A percentile compares a stretch with the other conserved stretches of the same genome.
These are phyloP conservation scores for Lycocorax pyrrhopterus DNA, from an alignment of 2,113 vertebrate genomes.

Conservation along the genomic window DNA sequence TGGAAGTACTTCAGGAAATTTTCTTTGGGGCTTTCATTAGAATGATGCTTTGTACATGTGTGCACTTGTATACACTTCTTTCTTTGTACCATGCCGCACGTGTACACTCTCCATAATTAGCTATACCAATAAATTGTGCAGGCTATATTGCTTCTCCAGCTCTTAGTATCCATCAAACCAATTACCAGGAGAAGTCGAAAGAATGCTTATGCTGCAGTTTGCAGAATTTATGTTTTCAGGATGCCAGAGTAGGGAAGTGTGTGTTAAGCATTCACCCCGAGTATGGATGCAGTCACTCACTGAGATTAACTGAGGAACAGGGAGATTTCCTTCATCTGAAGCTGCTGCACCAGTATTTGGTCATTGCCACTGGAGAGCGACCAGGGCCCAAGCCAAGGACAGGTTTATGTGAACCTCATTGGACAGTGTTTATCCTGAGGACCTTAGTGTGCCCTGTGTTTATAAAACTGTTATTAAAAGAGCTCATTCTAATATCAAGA, in stretches of 20 bases:
- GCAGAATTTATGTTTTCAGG: conserved; percentile 15
- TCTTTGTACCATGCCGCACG: not conserved
- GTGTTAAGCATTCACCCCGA: not conserved
- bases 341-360: not conserved
- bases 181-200: conserved; percentile 49
- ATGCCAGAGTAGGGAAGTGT: not conserved
- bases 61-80: not conserved
- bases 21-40: conserved; percentile 37
- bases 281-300: accelerated
- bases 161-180: conserved; percentile 69
- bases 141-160: conserved; percentile 20
- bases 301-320: not conserved
- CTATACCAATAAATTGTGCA: conserved; percentile 57
- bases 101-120: conserved; percentile 50
- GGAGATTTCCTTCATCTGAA: not conserved
- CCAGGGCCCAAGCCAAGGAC: not conserved
- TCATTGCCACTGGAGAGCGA: not conserved
- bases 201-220: conserved; percentile 41
- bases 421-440: not conserved
- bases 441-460: not conserved
- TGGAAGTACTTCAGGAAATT: conserved; percentile 53
- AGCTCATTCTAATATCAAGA: not conserved
- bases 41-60: not conserved
- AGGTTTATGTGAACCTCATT: not conserved
- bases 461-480: not conserved